phyloP scores from a whole-genome alignment of 2,888 invertebrate species.

The Morpho deidamia region DNA sequence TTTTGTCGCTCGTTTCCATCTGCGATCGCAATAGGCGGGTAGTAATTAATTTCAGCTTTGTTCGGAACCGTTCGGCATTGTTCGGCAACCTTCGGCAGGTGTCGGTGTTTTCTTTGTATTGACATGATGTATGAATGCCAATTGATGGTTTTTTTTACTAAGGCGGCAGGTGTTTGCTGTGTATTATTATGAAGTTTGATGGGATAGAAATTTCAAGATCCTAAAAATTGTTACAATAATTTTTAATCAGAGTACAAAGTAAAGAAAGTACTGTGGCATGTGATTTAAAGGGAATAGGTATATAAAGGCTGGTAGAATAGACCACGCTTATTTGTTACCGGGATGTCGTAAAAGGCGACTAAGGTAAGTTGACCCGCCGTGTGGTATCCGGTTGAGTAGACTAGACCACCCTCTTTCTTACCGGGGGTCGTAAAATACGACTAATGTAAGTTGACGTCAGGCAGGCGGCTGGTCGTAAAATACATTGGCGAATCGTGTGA shows the following conservation, averaged over 20 bases:
- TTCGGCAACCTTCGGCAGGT: slow-evolving; percentile 27
- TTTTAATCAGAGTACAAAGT: not conserved
- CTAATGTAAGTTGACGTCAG: no score
- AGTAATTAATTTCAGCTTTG: slow-evolving; percentile 54
- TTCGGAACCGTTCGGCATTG: slow-evolving; percentile 36
- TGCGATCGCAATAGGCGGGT: slow-evolving; percentile 36
- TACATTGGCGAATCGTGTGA: no score
- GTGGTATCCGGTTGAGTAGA: no score
- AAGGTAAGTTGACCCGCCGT: no score
- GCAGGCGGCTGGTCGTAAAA: no score
- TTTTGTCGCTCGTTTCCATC: slow-evolving; percentile 26
- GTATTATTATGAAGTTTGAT: not conserved
- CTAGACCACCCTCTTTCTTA: no score
- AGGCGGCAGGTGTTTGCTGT: slow-evolving; percentile 6
- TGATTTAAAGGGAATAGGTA: no score
- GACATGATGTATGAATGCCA: slow-evolving; percentile 19
- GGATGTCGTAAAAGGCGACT: no score
- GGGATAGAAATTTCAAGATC: not conserved
- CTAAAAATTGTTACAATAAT: no score
- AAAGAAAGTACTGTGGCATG: not conserved
- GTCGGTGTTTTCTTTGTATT: slow-evolving; percentile 28
- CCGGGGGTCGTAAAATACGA: no score
- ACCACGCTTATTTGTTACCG: no score
- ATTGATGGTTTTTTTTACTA: slow-evolving; percentile 6
- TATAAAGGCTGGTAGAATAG: no score